Percentiles rank a stretch among this genome's conserved stretches.
phyloP scores from a whole-genome alignment of 2,113 vertebrate species.

The Lycaon pictus region DNA sequence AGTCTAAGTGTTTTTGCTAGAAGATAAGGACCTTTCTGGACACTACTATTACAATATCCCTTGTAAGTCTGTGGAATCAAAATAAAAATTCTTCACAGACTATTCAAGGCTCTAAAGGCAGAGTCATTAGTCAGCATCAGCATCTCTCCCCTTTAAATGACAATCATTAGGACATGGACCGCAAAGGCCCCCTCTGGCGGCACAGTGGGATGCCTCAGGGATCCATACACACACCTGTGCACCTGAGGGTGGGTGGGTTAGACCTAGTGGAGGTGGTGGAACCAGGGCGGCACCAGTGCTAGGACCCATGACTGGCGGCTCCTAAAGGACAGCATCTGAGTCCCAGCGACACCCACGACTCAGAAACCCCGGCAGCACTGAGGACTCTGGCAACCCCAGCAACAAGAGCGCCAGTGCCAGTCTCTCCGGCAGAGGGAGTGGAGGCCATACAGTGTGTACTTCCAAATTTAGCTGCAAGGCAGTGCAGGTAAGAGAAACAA shows the following conservation, averaged over 20 bases:
- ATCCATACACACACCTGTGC: background rate
- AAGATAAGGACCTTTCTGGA: background rate
- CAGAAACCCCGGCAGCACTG: background rate
- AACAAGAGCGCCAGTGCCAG: background rate
- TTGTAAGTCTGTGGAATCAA: constrained; percentile 55
- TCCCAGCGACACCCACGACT: background rate
- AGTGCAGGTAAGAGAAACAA: background rate
- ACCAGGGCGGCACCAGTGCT: background rate
- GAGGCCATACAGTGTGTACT: background rate
- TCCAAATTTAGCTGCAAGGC: background rate
- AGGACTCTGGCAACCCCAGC: background rate
- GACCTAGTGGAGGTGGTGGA: background rate
- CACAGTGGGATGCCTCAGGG: background rate
- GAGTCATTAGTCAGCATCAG: background rate
- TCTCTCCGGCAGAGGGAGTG: background rate
- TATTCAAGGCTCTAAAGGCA: constrained; percentile 14
- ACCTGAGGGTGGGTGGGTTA: background rate
- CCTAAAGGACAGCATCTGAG: background rate
- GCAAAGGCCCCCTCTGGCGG: background rate
- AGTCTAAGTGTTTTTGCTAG: background rate
- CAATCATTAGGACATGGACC: background rate
- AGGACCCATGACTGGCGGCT: background rate
- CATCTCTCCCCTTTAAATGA: background rate
- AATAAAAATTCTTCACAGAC: background rate
- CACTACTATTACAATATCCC: background rate